Base-by-base conservation (phyloP, 2,113 vertebrate species). In the Prunella fulvescens region DNA sequence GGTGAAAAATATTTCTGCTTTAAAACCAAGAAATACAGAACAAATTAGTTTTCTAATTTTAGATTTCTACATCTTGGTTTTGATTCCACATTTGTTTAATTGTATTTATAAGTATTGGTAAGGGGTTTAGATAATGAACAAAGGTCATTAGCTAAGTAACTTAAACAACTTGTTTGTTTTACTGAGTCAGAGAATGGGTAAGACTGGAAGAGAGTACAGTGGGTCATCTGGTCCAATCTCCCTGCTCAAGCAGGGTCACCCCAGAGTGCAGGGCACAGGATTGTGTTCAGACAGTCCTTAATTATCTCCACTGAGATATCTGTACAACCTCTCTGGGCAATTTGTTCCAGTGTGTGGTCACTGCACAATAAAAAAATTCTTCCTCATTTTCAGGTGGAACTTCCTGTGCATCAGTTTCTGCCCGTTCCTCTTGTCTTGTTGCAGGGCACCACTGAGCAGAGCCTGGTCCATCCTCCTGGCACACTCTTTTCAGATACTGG, bases 1-100 rank as follows among this genome's bases (percentile, higher is more conserved):
- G 64, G 20, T 86, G 58, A 37, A 44, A 91, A 88, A 4, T 62
- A 73, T 71, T 85, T 76, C 53, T 35, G 28, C 48, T 57, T 48
- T 45, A 73, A n/a, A 86, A 93, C 6, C 14, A 88, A 78, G 72
- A 88, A 95, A 72, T n/a, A 61, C 6, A 81, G 60, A n/a, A 71
- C 67, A 83, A 92, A 90, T 86, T 83, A 73, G 14, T 51, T 94
- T 88, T 93, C 72, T 88, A 86, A 86, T 88, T 94, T 94, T 90
- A 94, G 76, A 77, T 94, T 90, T 88, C 3, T 50, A 14, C 70
- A 47, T 69, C 47, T 81, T 90, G 50, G 0, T 22, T 86, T 90
- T 93, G 3, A 88, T 70, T 77, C 67, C 37, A 70, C 24, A 71
- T 78, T 88, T 48, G 10, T 69, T 82, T 86, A 88, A 64, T 86